Base-by-base conservation (phyloP, 2,888 invertebrate genomes). In the Zootermopsis nevadensis region DNA sequence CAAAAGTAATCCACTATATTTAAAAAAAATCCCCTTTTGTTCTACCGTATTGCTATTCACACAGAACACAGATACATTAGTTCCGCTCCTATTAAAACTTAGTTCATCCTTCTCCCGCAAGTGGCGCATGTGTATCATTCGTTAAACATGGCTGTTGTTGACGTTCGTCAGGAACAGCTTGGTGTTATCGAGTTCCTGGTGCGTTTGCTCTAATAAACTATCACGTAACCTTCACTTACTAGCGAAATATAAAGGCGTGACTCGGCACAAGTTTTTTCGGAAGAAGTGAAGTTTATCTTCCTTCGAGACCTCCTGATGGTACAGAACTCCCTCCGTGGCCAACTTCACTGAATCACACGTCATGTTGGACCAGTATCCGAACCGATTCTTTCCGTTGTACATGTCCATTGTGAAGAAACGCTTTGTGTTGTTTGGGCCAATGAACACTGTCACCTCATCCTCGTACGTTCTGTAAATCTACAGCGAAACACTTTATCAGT, bases 201-300 rank as follows among this genome's bases (percentile, higher is more conserved):
- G n/a, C n/a, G n/a, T n/a, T n/a, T n/a, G n/a, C n/a, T n/a, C n/a
- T n/a, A n/a, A n/a, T n/a, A n/a, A n/a, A n/a, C n/a, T n/a, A n/a
- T n/a, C n/a, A n/a, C n/a, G n/a, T n/a, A n/a, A n/a, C n/a, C n/a
- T n/a, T 15, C 53, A 87, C 88, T 88, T 87, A 93, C 93, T 89
- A 85, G 91, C 90, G 87, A 91, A 94, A 84, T 91, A 89, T 0
- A 94, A 89, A 24, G 92, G 91, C 86, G 92, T 91, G 0, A 92
- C 90, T 87, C 93, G 92, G 88, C 95, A 95, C 10, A 94, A 90
- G 0, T 94, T 93, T 86, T 94, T 94, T 80, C 95, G 90, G 91
- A 94, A 94, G 87, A 94, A 94, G 22, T 90, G 89, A 1, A 95
- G 87, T 0, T 91, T 90, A 33, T 92, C 91, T 19, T 91, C 89